phyloP scores from a whole-genome alignment of 23 tunicate species.

The Aplidium turbinatum region DNA sequence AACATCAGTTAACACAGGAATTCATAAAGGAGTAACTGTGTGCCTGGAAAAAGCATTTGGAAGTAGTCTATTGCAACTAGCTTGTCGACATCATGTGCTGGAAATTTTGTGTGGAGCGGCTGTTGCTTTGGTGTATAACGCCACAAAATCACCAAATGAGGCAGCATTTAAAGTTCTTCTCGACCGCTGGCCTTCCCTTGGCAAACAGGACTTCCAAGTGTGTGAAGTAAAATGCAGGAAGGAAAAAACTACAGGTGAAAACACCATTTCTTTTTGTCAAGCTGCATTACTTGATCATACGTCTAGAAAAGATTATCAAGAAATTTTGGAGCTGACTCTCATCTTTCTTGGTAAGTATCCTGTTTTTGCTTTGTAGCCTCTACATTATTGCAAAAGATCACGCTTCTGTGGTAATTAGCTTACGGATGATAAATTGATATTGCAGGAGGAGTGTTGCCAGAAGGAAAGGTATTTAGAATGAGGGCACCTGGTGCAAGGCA shows the following conservation, averaged over 20 bases:
- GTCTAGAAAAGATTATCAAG: slow-evolving; percentile 18
- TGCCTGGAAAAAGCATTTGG: slow-evolving; percentile 13
- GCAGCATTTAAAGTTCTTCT: slow-evolving; percentile 7
- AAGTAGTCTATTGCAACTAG: slow-evolving; percentile 9
- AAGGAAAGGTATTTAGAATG: neutral
- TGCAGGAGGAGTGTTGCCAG: slow-evolving; percentile 14
- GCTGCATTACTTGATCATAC: slow-evolving; percentile 1
- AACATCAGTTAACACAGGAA: slow-evolving; percentile 10
- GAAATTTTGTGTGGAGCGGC: too few species aligned
- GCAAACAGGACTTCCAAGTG: slow-evolving; percentile 3
- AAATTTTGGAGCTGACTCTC: slow-evolving; percentile 18
- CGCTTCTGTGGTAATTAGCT: neutral
- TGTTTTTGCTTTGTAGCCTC: neutral
- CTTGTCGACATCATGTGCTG: slow-evolving; percentile 19
- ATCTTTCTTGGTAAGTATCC: slow-evolving; percentile 9
- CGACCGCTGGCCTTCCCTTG: slow-evolving; percentile 12
- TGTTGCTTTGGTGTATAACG: too few species aligned
- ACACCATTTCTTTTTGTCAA: slow-evolving; percentile 2
- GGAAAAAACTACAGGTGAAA: too few species aligned
- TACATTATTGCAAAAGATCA: neutral
- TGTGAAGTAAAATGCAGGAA: neutral
- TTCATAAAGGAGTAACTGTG: slow-evolving; percentile 21
- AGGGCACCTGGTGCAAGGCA: slow-evolving; percentile 12
- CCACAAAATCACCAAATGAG: slow-evolving; percentile 12
- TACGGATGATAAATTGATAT: neutral